Evolutionary conservation across 2,797 vertebrate genomes (phyloP).

Genomic region (Aulostomus chinensis): DNA sequence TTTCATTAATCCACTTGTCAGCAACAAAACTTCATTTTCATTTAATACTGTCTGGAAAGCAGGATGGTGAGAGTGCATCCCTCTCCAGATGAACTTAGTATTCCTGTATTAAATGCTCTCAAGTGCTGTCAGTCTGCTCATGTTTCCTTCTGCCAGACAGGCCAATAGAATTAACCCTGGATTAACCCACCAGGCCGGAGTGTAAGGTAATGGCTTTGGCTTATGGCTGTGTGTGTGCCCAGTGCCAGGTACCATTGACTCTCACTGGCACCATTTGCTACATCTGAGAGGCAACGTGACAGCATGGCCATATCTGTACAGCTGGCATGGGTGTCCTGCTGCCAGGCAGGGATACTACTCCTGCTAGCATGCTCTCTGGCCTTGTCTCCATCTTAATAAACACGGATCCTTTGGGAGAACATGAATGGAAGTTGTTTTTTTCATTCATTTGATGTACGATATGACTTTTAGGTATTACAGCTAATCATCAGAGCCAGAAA

Average conservation of each 20-base stretch:
- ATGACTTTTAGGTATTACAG: slow-evolving; percentile 18
- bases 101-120: slow-evolving; percentile 36
- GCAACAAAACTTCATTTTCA: slow-evolving; percentile 36
- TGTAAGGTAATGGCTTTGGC: slow-evolving; percentile 72
- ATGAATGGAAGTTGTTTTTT: too few relatives aligned
- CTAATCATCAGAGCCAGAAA: slow-evolving; percentile 29
- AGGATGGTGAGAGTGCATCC: slow-evolving; percentile 5
- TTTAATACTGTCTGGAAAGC: slow-evolving; percentile 36
- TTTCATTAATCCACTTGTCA: slow-evolving; percentile 25
- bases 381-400: slow-evolving; percentile 42
- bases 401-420: slow-evolving; percentile 21
- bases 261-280: slow-evolving; percentile 60
- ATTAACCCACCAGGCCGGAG: slow-evolving; percentile 73
- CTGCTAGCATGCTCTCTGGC: slow-evolving; percentile 37
- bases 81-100: slow-evolving; percentile 28
- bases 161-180: slow-evolving; percentile 76
- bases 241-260: slow-evolving; percentile 75
- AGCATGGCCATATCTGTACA: slow-evolving; percentile 69
- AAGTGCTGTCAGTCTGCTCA: slow-evolving; percentile 61
- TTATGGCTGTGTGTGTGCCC: slow-evolving; percentile 55
- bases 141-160: slow-evolving; percentile 53
- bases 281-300: slow-evolving; percentile 64
- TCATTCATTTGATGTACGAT: too few relatives aligned
- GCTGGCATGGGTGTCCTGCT: slow-evolving; percentile 56
- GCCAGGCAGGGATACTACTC: slow-evolving; percentile 56